Evolutionary conservation across 2,888 invertebrate genomes (phyloP).

Genomic region (Gymnoscelis rufifasciata): DNA sequence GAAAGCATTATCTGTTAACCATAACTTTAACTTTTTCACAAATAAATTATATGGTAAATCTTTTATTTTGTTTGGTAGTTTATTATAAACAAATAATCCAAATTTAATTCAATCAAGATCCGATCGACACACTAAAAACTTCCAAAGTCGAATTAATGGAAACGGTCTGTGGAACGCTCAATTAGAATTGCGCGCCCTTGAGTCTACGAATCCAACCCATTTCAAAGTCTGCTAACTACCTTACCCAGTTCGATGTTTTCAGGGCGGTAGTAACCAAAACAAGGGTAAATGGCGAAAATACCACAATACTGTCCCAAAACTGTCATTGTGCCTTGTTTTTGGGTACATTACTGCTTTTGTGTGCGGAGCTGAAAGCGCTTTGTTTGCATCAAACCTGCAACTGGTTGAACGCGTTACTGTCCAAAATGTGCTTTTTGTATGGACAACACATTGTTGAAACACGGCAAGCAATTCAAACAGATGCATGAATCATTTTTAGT

Average conservation of each 20-base stretch:
- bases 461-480: too few relatives aligned
- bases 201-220: constrained; percentile 15
- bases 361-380: neutral
- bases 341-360: neutral
- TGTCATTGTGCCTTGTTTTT: constrained; percentile 19
- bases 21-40: too few relatives aligned
- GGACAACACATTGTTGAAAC: too few relatives aligned
- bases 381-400: neutral
- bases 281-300: constrained; percentile 13
- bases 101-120: neutral
- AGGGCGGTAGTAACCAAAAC: constrained; percentile 15
- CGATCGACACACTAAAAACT: constrained; percentile 5
- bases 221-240: constrained; percentile 8
- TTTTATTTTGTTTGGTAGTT: too few relatives aligned
- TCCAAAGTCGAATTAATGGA: constrained; percentile 1
- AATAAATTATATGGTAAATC: too few relatives aligned
- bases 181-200: constrained; percentile 6
- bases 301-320: constrained; percentile 23
- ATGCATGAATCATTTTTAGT: too few relatives aligned
- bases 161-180: constrained; percentile 5
- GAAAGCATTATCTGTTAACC: too few relatives aligned
- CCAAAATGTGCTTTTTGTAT: too few relatives aligned
- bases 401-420: too few relatives aligned
- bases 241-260: constrained; percentile 8
- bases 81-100: neutral